Evolutionary conservation across 2,888 invertebrate species (phyloP), one percentile per base, ranked within the genome.

Genomic region (Nemotelus pantherinus): DNA sequence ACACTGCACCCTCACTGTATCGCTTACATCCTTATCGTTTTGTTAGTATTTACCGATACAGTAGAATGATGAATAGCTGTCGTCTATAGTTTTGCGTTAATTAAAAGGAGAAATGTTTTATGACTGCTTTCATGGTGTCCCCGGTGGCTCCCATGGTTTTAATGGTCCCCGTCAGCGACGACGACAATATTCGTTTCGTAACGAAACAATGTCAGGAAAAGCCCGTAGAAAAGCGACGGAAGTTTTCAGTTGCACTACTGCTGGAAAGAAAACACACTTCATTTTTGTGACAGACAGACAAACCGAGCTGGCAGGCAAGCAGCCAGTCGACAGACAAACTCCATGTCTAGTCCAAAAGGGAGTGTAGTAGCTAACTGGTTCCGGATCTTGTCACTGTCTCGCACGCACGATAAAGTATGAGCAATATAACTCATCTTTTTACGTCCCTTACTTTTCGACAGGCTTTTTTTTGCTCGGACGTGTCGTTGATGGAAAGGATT

Each of bases 81-180:
- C 77, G 77, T 77, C 78, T 67, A 77, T 78, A 78, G 78, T 78
- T 78, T 78, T 77, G 77, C 72, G 78, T 78, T 77, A 78, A 78
- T 78, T 78, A 78, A 78, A 78, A 78, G 72, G 78, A 78, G 72
- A 72, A 78, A 78, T 78, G 78, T 76, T 78, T 77, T 78, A 77
- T 78, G 78, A 74, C 72, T 41, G 64, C 55, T 77, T 77, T 77
- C 68, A 74, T 78, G 72, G 57, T 58, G 47, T 65, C n/a, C 10
- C 47, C 47, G 6, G 65, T 44, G 25, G 47, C 25, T 47, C 10
- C 3, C 65, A 4, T 65, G 7, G 9, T 47, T n/a, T 65, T 44
- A 65, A 44, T 65, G 65, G 47, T 7, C 50, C 9, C n/a, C 47
- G 47, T 7, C 50, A 5, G 1, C 50, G 6, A 63, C 39, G 10